phyloP scores from a whole-genome alignment of 2,113 vertebrate species.

The Plestiodon gilberti region DNA sequence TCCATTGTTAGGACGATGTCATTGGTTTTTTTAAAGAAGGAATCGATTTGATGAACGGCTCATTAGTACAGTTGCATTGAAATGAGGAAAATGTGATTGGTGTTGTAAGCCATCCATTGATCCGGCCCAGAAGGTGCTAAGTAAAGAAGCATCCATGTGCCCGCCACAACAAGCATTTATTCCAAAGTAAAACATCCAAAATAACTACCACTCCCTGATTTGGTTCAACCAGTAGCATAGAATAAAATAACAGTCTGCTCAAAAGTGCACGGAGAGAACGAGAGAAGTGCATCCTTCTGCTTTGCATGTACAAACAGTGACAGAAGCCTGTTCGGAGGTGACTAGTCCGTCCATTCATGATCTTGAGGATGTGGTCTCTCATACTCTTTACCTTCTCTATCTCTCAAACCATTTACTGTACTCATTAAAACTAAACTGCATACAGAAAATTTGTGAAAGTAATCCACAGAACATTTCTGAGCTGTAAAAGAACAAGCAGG shows the following conservation, averaged over 20 bases:
- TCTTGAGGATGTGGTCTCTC: background rate
- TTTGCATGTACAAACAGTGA: background rate
- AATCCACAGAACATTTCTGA: background rate
- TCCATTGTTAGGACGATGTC: too few relatives aligned
- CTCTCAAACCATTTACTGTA: background rate
- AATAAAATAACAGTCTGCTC: background rate
- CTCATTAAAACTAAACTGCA: fast-evolving
- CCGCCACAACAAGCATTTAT: background rate
- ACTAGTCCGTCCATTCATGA: background rate
- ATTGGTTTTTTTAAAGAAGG: background rate
- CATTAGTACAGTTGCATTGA: background rate
- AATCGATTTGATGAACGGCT: background rate
- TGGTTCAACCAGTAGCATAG: background rate
- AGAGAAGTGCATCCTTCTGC: background rate
- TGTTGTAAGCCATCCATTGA: background rate
- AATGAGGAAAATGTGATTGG: background rate
- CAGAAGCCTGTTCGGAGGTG: background rate
- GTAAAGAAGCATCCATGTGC: background rate
- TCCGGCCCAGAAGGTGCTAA: background rate
- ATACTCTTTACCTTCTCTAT: background rate
- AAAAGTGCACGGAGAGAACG: background rate
- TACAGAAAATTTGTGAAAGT: background rate
- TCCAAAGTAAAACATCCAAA: background rate
- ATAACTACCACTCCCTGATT: background rate
- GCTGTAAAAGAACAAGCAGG: background rate